Base-by-base conservation (phyloP, 1,140 invertebrate genomes). In the Drosophila athabasca region DNA sequence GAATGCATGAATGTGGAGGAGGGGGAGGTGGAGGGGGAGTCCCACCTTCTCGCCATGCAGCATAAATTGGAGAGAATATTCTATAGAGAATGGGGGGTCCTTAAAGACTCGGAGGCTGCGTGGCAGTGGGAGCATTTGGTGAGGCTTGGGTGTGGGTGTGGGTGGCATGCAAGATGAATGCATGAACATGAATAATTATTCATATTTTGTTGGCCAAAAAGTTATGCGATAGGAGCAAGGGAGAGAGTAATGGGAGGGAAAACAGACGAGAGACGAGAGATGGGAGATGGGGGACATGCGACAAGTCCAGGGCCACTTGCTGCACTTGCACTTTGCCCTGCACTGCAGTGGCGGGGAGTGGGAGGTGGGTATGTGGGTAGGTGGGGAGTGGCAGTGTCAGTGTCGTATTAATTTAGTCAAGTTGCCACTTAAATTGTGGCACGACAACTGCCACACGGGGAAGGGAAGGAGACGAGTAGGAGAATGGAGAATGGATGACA, bases 321-420 rank as follows among this genome's bases (percentile, higher is more conserved):
- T 39, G 35, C 35, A 39, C 35, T 39, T 39, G 35, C 35, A 39
- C 35, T 39, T 39, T 39, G 35, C 11, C 13, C 35, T 13, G 35
- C 24, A 26, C 35, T 39, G 35, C 11, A 39, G 35, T 39, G 29
- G 26, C n/a, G 2, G 19, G 26, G 39, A 35, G 26, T 43, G 26
- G 53, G 48, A 58, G 62, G 17, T 19, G 17, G 3, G 24, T n/a
- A n/a, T n/a, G n/a, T n/a, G n/a, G n/a, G n/a, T n/a, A 5, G 5
- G 24, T 26, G 78, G 76, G 75, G 78, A 78, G 57, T 66, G 51
- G 52, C 67, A 43, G 67, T 39, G 35, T 39, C 82, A 88, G 82
- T 87, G 82, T 82, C 82, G 82, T 87, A 87, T 88, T 87, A 87
- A 87, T 87, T 87, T 87, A 87, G 82, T 87, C 82, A 87, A 87